Percentiles rank a stretch among this genome's conserved stretches.
These are phyloP conservation scores for Acrobasis consociella DNA, from an alignment of 2,888 invertebrate genomes.

Conservation along the genomic window DNA sequence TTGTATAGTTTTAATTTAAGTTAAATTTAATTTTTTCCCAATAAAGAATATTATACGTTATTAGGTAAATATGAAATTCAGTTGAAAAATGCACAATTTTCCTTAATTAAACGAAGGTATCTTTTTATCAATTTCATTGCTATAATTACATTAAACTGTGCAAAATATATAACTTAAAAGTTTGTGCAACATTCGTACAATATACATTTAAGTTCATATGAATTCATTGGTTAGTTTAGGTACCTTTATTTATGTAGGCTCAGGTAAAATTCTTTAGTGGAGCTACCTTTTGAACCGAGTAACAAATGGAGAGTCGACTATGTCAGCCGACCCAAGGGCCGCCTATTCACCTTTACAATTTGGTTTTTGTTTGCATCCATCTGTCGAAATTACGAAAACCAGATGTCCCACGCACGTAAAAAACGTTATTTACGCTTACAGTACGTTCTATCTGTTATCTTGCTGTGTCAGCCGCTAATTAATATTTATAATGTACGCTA, in stretches of 20 bases:
- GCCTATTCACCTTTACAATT: constrained; percentile 28
- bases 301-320: constrained; percentile 44
- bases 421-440: constrained; percentile 1
- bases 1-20: no score
- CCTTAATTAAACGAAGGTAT: neutral
- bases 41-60: no score
- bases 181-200: neutral
- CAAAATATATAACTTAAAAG: no score
- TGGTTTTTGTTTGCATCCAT: constrained; percentile 32
- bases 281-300: constrained; percentile 38
- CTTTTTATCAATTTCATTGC: no score
- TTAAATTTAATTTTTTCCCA: no score
- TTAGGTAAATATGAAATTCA: no score
- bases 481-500: constrained; percentile 1
- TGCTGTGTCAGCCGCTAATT: neutral
- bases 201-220: neutral
- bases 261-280: constrained; percentile 51
- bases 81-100: no score
- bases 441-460: constrained; percentile 1
- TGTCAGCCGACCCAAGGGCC: constrained; percentile 49
- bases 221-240: neutral
- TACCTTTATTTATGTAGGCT: constrained; percentile 15
- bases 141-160: no score
- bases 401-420: constrained; percentile 29
- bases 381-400: constrained; percentile 31